These are phyloP conservation scores for Micoletzkya japonica DNA, from an alignment of 2,888 invertebrate species.

Conservation along the genomic window DNA sequence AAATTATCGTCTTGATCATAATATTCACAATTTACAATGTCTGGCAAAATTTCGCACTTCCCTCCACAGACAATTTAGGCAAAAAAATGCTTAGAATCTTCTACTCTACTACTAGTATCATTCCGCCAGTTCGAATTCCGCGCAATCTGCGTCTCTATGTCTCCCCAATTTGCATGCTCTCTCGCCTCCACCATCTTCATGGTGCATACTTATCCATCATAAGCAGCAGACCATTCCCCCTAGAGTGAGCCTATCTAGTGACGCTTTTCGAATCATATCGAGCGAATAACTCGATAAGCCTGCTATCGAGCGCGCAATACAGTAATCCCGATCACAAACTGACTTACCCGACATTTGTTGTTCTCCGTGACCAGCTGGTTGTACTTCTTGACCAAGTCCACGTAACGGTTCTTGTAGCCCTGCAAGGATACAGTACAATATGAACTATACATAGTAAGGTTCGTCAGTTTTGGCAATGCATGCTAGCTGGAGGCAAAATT, in stretches of 20 bases:
- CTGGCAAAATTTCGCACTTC: too few species aligned
- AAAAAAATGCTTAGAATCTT: conserved; percentile 29
- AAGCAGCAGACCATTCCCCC: too few species aligned
- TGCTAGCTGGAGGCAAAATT: too few species aligned
- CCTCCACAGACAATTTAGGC: too few species aligned
- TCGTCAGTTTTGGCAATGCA: too few species aligned
- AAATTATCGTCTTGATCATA: too few species aligned
- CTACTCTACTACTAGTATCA: conserved; percentile 14
- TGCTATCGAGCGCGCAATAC: conserved; percentile 3
- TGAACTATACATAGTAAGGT: neutral
- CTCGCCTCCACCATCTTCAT: too few species aligned
- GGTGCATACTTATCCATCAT: too few species aligned
- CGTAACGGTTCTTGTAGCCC: conserved; percentile 84
- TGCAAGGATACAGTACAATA: conserved; percentile 1
- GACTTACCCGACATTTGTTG: conserved; percentile 51
- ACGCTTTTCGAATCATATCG: conserved; percentile 64
- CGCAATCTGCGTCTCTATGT: conserved; percentile 72
- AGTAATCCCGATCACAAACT: neutral
- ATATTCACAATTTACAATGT: neutral
- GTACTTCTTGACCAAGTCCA: conserved; percentile 69
- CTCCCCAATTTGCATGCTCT: conserved; percentile 80
- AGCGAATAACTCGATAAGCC: conserved; percentile 28
- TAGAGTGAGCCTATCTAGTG: conserved; percentile 59
- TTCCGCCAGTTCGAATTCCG: conserved; percentile 43
- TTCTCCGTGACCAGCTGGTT: conserved; percentile 63